phyloP scores from a whole-genome alignment of 2,797 vertebrate species.

The Austrolebias charrua region DNA sequence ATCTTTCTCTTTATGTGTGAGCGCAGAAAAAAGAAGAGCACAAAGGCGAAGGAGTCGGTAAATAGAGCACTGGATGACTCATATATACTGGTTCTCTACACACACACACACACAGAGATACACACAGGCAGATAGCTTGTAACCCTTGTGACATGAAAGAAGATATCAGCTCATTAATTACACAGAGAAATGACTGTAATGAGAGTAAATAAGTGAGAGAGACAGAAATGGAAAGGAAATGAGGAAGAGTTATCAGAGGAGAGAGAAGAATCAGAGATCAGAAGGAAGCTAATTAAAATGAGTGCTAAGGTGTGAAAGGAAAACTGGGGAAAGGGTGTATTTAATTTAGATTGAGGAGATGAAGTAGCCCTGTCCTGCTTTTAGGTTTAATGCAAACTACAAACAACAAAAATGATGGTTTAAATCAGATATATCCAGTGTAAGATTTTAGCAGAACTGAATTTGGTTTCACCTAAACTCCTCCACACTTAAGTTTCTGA shows the following conservation, averaged over 20 bases:
- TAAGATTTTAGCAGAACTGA: constrained; percentile 1
- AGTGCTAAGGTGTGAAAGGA: constrained; percentile 65
- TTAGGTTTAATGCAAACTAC: too few relatives aligned
- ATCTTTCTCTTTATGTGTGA: constrained; percentile 16
- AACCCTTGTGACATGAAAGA: constrained; percentile 65
- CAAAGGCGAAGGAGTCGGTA: constrained; percentile 23
- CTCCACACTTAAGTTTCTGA: background rate
- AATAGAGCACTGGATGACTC: constrained; percentile 47
- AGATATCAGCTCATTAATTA: constrained; percentile 77
- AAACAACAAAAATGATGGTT: background rate
- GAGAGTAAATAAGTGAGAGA: constrained; percentile 55
- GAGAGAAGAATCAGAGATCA: constrained; percentile 51
- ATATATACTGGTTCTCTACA: constrained; percentile 6
- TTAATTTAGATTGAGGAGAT: constrained; percentile 42
- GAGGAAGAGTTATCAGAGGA: constrained; percentile 51
- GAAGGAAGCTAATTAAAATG: constrained; percentile 71
- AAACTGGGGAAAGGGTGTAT: constrained; percentile 28
- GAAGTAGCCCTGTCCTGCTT: background rate
- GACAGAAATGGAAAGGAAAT: constrained; percentile 43
- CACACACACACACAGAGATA: background rate
- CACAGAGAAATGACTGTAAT: constrained; percentile 65
- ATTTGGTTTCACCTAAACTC: constrained; percentile 28
- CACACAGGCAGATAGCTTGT: constrained; percentile 13
- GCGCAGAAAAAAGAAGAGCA: constrained; percentile 21
- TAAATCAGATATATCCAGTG: background rate